Base-by-base conservation (phyloP, 1,140 invertebrate genomes). In the Charaxes varanes region DNA sequence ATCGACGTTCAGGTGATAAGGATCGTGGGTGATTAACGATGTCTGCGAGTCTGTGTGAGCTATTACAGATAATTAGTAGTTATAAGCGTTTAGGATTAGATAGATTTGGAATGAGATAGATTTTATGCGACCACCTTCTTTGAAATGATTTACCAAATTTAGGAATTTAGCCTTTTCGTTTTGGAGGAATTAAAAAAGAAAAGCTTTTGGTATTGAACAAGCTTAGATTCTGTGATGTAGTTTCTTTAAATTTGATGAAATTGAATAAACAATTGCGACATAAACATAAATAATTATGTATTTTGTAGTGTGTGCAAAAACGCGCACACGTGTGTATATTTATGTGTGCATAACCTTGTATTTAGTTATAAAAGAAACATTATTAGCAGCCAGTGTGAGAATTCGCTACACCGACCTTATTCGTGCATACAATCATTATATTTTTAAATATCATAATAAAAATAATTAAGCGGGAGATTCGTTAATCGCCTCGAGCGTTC, bases 381-480 rank as follows among this genome's bases (percentile, higher is more conserved):
- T n/a, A n/a, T n/a, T n/a, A n/a, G n/a, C n/a, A n/a, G n/a, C 2
- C 8, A 13, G 12, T 28, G 67, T 76, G 69, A 66, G 65, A 81
- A 81, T 71, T 78, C 52, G 62, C 66, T 34, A 65, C 54, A 52
- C 12, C 11, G 1, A n/a, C 35, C 11, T 18, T 41, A 12, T 15
- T 26, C 12, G 18, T 35, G 6, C 24, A 42, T 49, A 34, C 67
- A 58, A 70, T 67, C 58, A 73, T 78, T 71, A 72, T 65, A 68
- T 66, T 78, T n/a, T 78, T 68, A 74, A 35, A 79, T 78, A 79
- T 79, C 65, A 82, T 80, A 82, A 80, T 82, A 82, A 73, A 80
- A 82, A 82, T 80, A 78, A 82, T 82, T 74, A 82, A 69, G 69
- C 60, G 34, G 43, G 63, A 72, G 64, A 81, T 71, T 61, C 56